These are phyloP conservation scores for Turritopsis rubra DNA, from an alignment of 30 jellyfish, hydroid and myxozoan genomes.

Conservation along the genomic window DNA sequence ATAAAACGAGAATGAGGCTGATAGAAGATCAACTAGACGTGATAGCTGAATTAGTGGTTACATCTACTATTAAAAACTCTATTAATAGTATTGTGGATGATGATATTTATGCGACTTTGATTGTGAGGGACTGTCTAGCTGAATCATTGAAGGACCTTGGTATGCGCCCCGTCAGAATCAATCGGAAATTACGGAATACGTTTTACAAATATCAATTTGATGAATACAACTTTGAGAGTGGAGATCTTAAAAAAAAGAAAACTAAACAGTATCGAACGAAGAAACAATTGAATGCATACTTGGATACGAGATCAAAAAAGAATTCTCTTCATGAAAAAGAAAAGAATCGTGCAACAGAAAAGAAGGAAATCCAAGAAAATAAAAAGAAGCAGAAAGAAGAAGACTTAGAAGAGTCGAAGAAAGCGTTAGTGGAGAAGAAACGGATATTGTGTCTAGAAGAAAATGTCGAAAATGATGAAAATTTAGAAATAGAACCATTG, in stretches of 20 bases:
- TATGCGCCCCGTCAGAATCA: conserved; percentile 6
- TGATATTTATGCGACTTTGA: conserved; percentile 5
- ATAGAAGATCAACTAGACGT: conserved; percentile 19
- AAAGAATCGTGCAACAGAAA: neutral
- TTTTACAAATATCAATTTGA: conserved; percentile 16
- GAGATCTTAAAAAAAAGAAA: neutral
- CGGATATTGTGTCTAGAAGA: neutral
- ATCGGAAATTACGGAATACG: conserved; percentile 4
- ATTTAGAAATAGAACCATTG: neutral
- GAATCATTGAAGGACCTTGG: conserved; percentile 19
- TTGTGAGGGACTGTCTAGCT: conserved; percentile 37
- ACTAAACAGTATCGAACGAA: neutral
- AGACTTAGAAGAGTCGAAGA: neutral
- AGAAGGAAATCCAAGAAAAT: neutral
- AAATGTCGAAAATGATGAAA: neutral
- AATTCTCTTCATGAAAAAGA: neutral
- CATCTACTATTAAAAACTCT: conserved; percentile 3
- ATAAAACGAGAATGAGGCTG: conserved; percentile 6
- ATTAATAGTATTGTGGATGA: conserved; percentile 1
- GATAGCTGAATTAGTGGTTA: conserved; percentile 21
- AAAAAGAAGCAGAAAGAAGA: neutral
- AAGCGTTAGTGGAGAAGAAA: conserved; percentile 3
- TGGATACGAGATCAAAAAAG: neutral
- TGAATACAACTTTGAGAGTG: conserved; percentile 14
- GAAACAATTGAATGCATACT: conserved; percentile 7